phyloP scores from a whole-genome alignment of 2,888 invertebrate species.

The Andrena dorsata region DNA sequence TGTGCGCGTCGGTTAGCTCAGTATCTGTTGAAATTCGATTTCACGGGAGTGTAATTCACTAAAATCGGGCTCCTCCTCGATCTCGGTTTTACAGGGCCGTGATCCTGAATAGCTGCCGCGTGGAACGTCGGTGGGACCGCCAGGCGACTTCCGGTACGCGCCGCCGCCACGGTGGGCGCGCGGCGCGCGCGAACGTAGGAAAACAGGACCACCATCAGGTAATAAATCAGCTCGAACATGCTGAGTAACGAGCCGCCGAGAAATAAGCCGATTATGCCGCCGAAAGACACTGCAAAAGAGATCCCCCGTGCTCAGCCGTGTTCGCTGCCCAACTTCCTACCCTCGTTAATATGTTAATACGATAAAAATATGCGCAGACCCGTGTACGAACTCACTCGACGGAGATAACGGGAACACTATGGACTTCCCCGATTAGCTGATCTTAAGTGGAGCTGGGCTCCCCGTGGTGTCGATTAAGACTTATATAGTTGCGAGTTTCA shows the following conservation, averaged over 20 bases:
- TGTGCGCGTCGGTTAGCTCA: slow-evolving; percentile 14
- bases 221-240: slow-evolving; percentile 84
- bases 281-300: slow-evolving; percentile 83
- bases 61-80: slow-evolving; percentile 60
- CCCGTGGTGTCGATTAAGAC: too few relatives aligned
- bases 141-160: background rate
- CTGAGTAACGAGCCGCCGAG: slow-evolving; percentile 85
- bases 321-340: background rate
- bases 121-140: slow-evolving; percentile 15
- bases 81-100: slow-evolving; percentile 58
- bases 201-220: slow-evolving; percentile 42
- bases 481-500: too few relatives aligned
- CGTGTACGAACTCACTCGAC: background rate
- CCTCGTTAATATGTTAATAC: slow-evolving; percentile 62
- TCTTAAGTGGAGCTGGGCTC: slow-evolving; percentile 24
- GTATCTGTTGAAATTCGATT: slow-evolving; percentile 62
- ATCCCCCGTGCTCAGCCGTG: background rate
- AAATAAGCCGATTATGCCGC: slow-evolving; percentile 85
- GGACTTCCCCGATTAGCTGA: slow-evolving; percentile 30
- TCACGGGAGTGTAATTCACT: slow-evolving; percentile 50
- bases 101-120: slow-evolving; percentile 57
- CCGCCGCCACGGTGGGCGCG: background rate
- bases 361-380: slow-evolving; percentile 37
- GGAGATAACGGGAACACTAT: background rate
- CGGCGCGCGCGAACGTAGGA: slow-evolving; percentile 23